Evolutionary conservation across 2,113 vertebrate species (phyloP).

Genomic region (Archilochus colubris): DNA sequence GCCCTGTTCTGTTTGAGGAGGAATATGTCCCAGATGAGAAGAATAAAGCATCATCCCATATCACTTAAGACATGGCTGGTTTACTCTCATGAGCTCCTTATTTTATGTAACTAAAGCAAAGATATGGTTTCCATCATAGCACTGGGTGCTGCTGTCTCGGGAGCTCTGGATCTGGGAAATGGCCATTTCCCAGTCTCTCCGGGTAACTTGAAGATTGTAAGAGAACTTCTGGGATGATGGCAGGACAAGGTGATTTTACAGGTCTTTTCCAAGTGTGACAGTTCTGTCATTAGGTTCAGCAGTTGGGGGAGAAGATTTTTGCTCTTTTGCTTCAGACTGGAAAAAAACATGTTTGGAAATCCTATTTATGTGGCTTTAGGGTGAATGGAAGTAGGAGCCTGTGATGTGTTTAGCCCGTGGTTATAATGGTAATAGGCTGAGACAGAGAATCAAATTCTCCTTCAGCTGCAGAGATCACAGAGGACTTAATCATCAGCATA

Average conservation of each 20-base stretch:
- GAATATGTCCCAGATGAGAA: background rate
- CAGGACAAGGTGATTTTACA: too few relatives aligned
- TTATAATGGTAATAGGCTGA: background rate
- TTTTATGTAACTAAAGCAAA: background rate
- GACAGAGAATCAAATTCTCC: background rate
- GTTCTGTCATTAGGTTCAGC: background rate
- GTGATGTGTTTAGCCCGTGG: background rate
- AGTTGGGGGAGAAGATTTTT: background rate
- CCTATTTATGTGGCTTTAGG: accelerated
- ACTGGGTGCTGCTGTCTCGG: background rate
- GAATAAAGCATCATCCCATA: background rate
- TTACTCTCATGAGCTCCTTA: accelerated
- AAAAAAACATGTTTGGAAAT: background rate
- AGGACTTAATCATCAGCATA: background rate
- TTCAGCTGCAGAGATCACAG: background rate
- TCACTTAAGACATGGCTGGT: accelerated
- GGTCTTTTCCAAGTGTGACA: too few relatives aligned
- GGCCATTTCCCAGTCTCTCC: background rate
- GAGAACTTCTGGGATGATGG: background rate
- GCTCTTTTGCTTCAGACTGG: background rate
- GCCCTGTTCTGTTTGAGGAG: background rate
- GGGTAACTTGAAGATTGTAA: background rate
- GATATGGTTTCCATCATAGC: accelerated
- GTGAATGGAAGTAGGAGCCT: background rate
- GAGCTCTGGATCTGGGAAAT: background rate